Evolutionary conservation across 2,888 invertebrate genomes (phyloP).

Genomic region (Xestia xanthographa): DNA sequence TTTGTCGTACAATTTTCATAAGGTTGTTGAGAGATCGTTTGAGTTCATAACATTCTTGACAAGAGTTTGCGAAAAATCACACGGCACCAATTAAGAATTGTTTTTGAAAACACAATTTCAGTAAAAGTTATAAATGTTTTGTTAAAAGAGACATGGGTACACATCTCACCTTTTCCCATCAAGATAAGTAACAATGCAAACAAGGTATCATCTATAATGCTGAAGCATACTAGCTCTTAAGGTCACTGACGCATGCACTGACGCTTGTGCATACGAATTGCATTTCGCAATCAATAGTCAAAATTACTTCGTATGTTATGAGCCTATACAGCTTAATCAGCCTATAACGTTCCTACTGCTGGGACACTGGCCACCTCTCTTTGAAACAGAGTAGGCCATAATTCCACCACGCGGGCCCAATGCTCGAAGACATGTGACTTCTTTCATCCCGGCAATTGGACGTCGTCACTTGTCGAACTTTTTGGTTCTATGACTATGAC

Average conservation of each 20-base stretch:
- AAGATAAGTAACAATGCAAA: conserved; percentile 15
- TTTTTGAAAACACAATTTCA: not conserved
- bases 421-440: not conserved
- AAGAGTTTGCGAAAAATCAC: not conserved
- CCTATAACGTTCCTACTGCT: not conserved
- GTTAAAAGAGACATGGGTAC: not conserved
- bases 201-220: conserved; percentile 3
- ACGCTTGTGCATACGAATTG: conserved; percentile 14
- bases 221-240: not conserved
- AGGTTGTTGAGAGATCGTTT: not conserved
- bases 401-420: not conserved
- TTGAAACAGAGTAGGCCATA: not conserved
- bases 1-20: not conserved
- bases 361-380: not conserved
- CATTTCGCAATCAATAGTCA: conserved; percentile 11
- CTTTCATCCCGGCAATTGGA: not conserved
- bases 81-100: not conserved
- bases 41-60: too few species aligned
- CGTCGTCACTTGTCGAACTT: not conserved
- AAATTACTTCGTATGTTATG: conserved; percentile 1
- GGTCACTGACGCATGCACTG: not conserved
- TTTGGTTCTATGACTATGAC: not conserved
- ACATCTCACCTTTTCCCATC: conserved; percentile 9
- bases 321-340: not conserved
- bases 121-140: not conserved